Conservation (phyloP, 1,140 invertebrate genomes). For the Hylaeus anthracinus region DNA sequence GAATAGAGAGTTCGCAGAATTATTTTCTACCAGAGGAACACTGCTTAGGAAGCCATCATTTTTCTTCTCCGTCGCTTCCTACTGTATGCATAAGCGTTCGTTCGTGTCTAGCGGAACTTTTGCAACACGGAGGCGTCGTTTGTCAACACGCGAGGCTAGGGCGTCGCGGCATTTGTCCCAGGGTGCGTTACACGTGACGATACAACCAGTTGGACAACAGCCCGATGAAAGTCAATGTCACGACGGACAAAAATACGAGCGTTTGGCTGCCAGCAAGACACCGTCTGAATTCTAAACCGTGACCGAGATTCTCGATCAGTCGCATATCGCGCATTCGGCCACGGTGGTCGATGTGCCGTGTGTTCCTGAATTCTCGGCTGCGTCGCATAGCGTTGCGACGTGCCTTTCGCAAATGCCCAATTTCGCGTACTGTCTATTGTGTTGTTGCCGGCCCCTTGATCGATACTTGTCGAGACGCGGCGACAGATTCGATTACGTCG, state of each 20-base stretch:
- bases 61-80: no score
- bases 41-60: no score
- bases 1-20: no score
- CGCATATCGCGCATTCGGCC: conserved; percentile 48
- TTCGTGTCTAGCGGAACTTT: neutral
- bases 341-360: conserved; percentile 6
- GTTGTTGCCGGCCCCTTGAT: conserved; percentile 55
- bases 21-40: no score
- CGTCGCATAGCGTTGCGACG: conserved; percentile 22
- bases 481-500: conserved; percentile 72
- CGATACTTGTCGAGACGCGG: conserved; percentile 22
- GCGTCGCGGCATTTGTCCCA: neutral
- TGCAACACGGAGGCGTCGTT: neutral
- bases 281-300: conserved; percentile 39
- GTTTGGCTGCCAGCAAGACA: conserved; percentile 26
- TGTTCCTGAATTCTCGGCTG: neutral
- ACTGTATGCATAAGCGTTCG: no score
- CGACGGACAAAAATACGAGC: conserved; percentile 53
- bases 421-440: conserved; percentile 46
- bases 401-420: conserved; percentile 49
- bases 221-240: conserved; percentile 74
- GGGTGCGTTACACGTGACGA: conserved; percentile 16
- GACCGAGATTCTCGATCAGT: conserved; percentile 61
- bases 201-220: conserved; percentile 21
- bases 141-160: neutral